phyloP scores from a whole-genome alignment of 2,113 vertebrate genomes.

The Petromus typicus region DNA sequence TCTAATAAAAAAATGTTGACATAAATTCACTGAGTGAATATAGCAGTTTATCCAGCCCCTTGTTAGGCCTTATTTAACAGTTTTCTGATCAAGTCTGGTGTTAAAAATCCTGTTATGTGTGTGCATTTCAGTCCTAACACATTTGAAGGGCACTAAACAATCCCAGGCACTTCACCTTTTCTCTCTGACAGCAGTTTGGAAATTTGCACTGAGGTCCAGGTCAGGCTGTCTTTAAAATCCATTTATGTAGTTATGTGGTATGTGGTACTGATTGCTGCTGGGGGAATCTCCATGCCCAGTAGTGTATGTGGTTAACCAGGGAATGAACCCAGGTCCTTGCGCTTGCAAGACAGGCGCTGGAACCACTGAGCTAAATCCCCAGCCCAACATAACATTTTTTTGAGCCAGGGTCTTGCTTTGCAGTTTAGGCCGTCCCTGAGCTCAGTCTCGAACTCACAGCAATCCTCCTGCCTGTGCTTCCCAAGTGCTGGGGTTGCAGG shows the following conservation, averaged over 20 bases:
- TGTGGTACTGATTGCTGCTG: too few relatives aligned
- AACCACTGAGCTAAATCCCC: too few relatives aligned
- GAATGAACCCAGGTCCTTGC: too few relatives aligned
- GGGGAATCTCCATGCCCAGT: too few relatives aligned
- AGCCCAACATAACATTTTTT: not conserved
- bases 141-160: not conserved
- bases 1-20: not conserved
- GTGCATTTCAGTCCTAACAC: not conserved
- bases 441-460: too few relatives aligned
- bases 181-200: not conserved
- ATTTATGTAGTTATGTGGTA: not conserved
- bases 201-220: fast-evolving
- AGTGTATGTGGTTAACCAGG: too few relatives aligned
- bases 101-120: not conserved
- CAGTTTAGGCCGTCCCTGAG: too few relatives aligned
- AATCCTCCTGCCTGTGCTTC: too few relatives aligned
- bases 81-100: not conserved
- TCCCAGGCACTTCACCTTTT: too few relatives aligned
- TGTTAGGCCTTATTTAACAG: not conserved
- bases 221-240: not conserved
- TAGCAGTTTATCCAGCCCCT: not conserved
- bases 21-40: not conserved
- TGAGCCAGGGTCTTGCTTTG: not conserved
- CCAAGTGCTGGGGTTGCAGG: too few relatives aligned
- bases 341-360: too few relatives aligned